These are phyloP conservation scores for Chironomus tepperi DNA, from an alignment of 1,140 invertebrate species.

Conservation along the genomic window DNA sequence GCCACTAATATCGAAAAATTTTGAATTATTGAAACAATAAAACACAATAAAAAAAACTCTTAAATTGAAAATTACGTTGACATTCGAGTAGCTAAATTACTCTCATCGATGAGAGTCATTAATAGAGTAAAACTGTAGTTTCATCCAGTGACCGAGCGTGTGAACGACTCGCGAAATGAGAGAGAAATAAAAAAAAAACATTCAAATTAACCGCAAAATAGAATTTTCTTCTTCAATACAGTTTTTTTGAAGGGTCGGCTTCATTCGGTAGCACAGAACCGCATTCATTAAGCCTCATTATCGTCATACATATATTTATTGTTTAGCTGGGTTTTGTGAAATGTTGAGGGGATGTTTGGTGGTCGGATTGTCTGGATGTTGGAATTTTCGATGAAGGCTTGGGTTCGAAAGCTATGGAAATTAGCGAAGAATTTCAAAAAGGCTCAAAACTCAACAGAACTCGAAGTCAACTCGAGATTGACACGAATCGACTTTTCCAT, in stretches of 20 bases:
- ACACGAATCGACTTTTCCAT: too few relatives aligned
- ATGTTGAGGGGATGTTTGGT: too few relatives aligned
- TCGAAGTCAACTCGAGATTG: too few relatives aligned
- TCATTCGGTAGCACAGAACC: neutral
- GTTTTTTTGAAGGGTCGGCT: neutral
- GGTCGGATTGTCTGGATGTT: too few relatives aligned
- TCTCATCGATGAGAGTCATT: neutral
- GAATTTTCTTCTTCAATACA: neutral
- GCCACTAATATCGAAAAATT: neutral
- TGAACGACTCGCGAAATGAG: neutral
- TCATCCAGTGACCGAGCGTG: neutral
- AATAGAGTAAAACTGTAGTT: neutral
- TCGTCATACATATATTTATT: neutral
- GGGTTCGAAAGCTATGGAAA: too few relatives aligned
- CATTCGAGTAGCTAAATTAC: neutral
- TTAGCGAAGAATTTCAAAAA: too few relatives aligned
- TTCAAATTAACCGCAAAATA: neutral
- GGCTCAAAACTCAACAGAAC: too few relatives aligned
- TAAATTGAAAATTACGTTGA: neutral
- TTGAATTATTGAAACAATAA: neutral
- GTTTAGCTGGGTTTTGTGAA: too few relatives aligned
- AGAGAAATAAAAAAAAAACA: too few relatives aligned
- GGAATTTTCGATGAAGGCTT: too few relatives aligned
- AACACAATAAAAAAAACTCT: neutral
- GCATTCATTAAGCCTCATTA: constrained; percentile 22